Evolutionary conservation across 2,797 vertebrate species (phyloP).

Genomic region (Myotis pilosus): DNA sequence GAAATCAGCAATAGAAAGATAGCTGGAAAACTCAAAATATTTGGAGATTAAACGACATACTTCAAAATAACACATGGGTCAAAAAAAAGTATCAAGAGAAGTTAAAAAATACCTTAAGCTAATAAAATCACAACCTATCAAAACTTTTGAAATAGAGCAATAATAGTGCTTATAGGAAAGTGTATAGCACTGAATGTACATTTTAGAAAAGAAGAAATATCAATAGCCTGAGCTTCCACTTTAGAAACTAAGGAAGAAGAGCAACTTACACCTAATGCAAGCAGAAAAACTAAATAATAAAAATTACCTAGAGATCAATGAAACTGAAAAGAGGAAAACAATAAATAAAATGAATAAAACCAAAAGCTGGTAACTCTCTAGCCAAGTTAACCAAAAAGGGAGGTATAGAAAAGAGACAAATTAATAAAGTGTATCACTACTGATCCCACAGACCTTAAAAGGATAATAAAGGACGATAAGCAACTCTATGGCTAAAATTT

Average conservation of each 20-base stretch:
- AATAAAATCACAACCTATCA: neutral
- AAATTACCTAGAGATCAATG: neutral
- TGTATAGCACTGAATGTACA: neutral
- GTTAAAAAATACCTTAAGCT: neutral
- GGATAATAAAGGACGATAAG: neutral
- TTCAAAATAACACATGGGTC: neutral
- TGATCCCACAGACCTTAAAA: neutral
- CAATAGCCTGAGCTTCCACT: neutral
- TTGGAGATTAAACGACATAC: conserved; percentile 1
- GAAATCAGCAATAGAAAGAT: neutral
- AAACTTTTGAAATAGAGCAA: neutral
- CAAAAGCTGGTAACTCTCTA: neutral
- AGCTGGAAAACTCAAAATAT: conserved; percentile 8
- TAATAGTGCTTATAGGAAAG: neutral
- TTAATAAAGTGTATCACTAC: neutral
- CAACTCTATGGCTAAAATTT: neutral
- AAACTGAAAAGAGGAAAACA: conserved; percentile 24
- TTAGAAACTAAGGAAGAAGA: neutral
- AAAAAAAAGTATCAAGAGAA: neutral
- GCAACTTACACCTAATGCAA: neutral
- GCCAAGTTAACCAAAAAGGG: neutral
- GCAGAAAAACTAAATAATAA: neutral
- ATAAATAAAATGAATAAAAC: conserved; percentile 25
- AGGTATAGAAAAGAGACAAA: neutral
- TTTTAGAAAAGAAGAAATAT: neutral